A percentile compares a stretch with the other conserved stretches of the same genome.
phyloP scores from a whole-genome alignment of 2,797 vertebrate genomes.

The Phalloptychus januarius region DNA sequence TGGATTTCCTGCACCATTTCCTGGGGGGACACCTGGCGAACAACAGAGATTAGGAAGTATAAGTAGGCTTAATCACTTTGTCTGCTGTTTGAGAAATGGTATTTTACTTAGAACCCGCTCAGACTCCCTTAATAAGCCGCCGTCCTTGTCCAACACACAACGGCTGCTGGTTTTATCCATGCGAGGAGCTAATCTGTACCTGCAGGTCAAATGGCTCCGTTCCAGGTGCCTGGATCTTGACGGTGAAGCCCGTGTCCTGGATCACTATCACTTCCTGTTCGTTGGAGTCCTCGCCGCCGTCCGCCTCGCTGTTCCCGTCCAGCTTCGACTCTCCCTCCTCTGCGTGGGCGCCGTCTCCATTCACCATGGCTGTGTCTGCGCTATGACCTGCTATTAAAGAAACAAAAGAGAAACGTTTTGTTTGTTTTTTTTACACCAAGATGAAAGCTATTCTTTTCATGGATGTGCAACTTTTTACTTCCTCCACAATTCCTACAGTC shows the following conservation, averaged over 20 bases:
- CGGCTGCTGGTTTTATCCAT: slow-evolving; percentile 2
- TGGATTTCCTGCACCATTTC: slow-evolving; percentile 99
- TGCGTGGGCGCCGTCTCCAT: slow-evolving; percentile 82
- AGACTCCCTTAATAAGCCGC: background rate
- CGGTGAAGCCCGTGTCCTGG: slow-evolving; percentile 97
- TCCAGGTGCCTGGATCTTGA: slow-evolving; percentile 96
- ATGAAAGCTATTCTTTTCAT: background rate
- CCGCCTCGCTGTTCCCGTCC: slow-evolving; percentile 84
- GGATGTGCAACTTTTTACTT: background rate
- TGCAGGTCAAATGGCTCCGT: slow-evolving; percentile 95
- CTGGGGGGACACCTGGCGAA: slow-evolving; percentile 93
- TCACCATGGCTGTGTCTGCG: slow-evolving; percentile 87
- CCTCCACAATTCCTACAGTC: background rate
- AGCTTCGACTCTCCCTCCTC: slow-evolving; percentile 83
- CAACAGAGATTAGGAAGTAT: background rate
- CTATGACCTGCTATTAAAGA: slow-evolving; percentile 77
- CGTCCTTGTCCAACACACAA: background rate
- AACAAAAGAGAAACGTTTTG: background rate
- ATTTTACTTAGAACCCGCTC: background rate
- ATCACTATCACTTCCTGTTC: slow-evolving; percentile 99
- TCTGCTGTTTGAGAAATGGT: background rate
- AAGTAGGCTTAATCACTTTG: background rate
- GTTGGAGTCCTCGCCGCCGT: slow-evolving; percentile 85
- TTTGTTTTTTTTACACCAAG: background rate
- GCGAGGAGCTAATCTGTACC: slow-evolving; percentile 71